Conservation (phyloP, 2,113 vertebrate species). For the Casuarius casuarius region DNA sequence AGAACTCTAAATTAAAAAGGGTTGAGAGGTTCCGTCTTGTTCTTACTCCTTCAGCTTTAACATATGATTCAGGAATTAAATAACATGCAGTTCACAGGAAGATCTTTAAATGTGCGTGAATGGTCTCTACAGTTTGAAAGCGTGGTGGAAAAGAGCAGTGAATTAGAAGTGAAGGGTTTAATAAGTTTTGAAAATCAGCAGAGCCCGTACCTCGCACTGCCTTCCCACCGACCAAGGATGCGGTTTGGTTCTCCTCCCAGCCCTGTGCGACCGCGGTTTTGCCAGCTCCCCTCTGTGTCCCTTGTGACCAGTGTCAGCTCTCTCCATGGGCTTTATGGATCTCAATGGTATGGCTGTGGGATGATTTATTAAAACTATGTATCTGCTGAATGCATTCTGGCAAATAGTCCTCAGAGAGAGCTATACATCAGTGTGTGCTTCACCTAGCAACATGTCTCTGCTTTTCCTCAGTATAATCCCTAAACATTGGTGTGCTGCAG, state of each 20-base stretch:
- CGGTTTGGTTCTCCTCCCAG: background rate
- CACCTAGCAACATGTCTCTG: background rate
- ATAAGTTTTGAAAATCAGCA: background rate
- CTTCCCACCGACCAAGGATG: background rate
- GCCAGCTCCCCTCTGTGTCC: background rate
- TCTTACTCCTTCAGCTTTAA: constrained; percentile 43
- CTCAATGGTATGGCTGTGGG: background rate
- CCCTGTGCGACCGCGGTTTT: background rate
- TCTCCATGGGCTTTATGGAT: background rate
- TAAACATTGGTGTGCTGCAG: background rate
- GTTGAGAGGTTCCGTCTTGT: constrained; percentile 26
- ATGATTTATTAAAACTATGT: background rate
- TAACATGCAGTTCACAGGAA: background rate
- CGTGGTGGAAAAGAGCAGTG: background rate
- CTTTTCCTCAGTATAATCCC: background rate
- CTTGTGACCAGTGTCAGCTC: background rate
- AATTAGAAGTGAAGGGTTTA: background rate
- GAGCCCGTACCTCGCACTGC: no score
- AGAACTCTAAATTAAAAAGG: constrained; percentile 44
- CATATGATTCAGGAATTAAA: background rate
- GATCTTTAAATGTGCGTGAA: background rate
- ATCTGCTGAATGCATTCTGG: background rate
- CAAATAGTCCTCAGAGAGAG: background rate
- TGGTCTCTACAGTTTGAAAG: rapidly evolving
- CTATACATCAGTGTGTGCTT: background rate